Conservation (phyloP, 2,888 invertebrate species). For the Torymus auratus region DNA sequence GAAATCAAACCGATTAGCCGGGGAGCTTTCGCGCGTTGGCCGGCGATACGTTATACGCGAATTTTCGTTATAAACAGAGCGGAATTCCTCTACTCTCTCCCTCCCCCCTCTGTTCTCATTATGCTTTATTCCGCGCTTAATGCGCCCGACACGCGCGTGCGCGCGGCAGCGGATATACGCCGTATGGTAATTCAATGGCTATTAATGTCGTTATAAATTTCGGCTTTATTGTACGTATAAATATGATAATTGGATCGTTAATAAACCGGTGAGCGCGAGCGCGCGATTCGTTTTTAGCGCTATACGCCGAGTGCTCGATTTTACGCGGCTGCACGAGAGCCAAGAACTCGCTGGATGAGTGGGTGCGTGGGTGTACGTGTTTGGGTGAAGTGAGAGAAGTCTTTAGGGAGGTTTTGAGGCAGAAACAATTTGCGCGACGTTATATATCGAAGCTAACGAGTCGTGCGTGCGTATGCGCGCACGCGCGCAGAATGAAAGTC, state of each 20-base stretch:
- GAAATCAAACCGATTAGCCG: slow-evolving; percentile 22
- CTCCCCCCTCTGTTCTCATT: not conserved
- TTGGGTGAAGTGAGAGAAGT: not conserved
- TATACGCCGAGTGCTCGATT: slow-evolving; percentile 9
- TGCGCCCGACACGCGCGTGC: slow-evolving; percentile 8
- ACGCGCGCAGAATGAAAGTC: too few relatives aligned
- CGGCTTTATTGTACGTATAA: slow-evolving; percentile 30
- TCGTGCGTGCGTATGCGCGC: too few relatives aligned
- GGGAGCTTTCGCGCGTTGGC: slow-evolving; percentile 3
- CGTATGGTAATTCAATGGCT: slow-evolving; percentile 53
- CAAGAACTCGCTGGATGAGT: not conserved
- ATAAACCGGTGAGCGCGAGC: slow-evolving; percentile 14
- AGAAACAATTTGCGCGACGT: slow-evolving; percentile 30
- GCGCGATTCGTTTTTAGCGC: not conserved
- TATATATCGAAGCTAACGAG: too few relatives aligned
- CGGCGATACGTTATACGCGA: not conserved
- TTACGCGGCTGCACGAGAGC: not conserved
- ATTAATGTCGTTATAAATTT: slow-evolving; percentile 51
- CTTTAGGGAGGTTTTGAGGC: not conserved
- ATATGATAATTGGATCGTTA: slow-evolving; percentile 51
- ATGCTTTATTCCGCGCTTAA: slow-evolving; percentile 47
- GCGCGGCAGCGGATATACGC: not conserved
- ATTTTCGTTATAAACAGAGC: slow-evolving; percentile 36
- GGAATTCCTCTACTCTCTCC: not conserved
- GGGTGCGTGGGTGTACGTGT: not conserved